Percentiles rank a stretch among this genome's conserved stretches.
phyloP scores from a whole-genome alignment of 2,888 invertebrate genomes.

The Nemotelus nigrinus region DNA sequence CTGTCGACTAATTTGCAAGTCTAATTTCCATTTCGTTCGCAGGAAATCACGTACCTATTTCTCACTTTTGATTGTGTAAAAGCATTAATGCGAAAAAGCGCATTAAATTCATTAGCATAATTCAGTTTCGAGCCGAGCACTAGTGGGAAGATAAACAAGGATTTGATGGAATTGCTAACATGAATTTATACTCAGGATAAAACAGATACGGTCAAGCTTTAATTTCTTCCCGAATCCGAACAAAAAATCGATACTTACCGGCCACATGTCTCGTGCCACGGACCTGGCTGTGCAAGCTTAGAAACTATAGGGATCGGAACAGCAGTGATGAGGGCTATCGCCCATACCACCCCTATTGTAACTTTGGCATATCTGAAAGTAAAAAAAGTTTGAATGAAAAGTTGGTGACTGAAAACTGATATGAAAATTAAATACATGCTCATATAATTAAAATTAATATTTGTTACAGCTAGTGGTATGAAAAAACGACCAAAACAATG shows the following conservation, averaged over 20 bases:
- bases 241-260: constrained; percentile 67
- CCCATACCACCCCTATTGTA: constrained; percentile 63
- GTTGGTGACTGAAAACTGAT: too few relatives aligned
- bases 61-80: too few relatives aligned
- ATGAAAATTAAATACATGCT: too few relatives aligned
- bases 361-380: constrained; percentile 62
- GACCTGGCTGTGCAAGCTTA: constrained; percentile 70
- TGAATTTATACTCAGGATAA: too few relatives aligned
- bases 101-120: neutral
- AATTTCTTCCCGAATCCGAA: neutral
- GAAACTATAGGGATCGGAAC: constrained; percentile 85
- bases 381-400: neutral
- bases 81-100: too few relatives aligned
- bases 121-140: neutral
- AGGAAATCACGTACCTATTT: neutral
- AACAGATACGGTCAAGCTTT: too few relatives aligned
- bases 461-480: too few relatives aligned
- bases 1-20: constrained; percentile 23
- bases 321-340: constrained; percentile 77
- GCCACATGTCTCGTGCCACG: constrained; percentile 72
- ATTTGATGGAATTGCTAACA: too few relatives aligned
- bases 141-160: too few relatives aligned
- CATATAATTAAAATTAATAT: too few relatives aligned
- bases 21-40: constrained; percentile 4
- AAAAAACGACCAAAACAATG: too few relatives aligned